These are phyloP conservation scores for Drosophila lowei DNA, from an alignment of 1,140 invertebrate genomes.

Conservation along the genomic window DNA sequence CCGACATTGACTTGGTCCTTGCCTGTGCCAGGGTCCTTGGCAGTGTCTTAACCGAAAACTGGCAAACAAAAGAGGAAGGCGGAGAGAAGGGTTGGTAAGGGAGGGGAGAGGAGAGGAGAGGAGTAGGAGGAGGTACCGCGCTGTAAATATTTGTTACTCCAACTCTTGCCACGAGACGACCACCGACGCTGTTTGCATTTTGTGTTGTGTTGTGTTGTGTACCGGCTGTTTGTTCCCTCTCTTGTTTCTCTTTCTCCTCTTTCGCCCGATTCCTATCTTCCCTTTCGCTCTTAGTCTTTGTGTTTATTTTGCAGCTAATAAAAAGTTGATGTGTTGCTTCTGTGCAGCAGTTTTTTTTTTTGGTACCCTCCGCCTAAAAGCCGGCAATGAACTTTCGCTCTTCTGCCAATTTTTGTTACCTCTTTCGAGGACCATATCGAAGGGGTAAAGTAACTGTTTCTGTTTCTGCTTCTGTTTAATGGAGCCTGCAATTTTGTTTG, in stretches of 20 bases:
- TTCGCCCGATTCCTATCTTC: slow-evolving; percentile 5
- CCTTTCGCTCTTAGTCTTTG: neutral
- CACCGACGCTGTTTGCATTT: slow-evolving; percentile 54
- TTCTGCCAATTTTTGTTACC: slow-evolving; percentile 24
- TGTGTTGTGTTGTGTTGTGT: slow-evolving; percentile 28
- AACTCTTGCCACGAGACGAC: slow-evolving; percentile 54
- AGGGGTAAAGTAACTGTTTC: too few relatives aligned
- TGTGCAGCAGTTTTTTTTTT: slow-evolving; percentile 31
- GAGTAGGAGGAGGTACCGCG: slow-evolving; percentile 15
- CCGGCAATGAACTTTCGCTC: slow-evolving; percentile 56
- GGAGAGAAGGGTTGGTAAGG: neutral
- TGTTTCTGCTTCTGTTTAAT: too few relatives aligned
- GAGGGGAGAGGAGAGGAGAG: neutral
- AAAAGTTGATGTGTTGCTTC: slow-evolving; percentile 69
- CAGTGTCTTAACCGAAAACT: slow-evolving; percentile 55
- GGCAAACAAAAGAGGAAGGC: slow-evolving; percentile 41
- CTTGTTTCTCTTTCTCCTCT: slow-evolving; percentile 38
- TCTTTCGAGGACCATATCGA: neutral
- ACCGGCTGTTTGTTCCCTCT: slow-evolving; percentile 63
- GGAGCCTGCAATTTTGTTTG: neutral
- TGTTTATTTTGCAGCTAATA: slow-evolving; percentile 72
- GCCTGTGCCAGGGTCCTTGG: slow-evolving; percentile 12
- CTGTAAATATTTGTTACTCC: slow-evolving; percentile 77
- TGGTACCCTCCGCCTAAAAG: slow-evolving; percentile 40
- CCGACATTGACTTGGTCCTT: slow-evolving; percentile 54